Evolutionary conservation across 1,140 invertebrate species (phyloP), one percentile per base, ranked within the genome.

Genomic region (Drosophila mayri): DNA sequence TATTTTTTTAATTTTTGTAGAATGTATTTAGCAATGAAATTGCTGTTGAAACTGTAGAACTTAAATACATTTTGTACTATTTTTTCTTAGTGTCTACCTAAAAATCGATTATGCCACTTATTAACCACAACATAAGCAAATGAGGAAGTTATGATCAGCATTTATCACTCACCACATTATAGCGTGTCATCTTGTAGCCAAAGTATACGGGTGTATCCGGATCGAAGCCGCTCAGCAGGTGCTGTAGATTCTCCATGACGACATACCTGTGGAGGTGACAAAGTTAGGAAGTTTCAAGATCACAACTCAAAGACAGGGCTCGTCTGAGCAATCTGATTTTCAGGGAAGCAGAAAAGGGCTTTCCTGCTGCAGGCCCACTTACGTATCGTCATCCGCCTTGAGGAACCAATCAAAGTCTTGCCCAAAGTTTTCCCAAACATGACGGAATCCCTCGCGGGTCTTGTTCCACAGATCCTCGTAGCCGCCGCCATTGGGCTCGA

Each of bases 361-460:
- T 38, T 5, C 4, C 28, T 50, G 32, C 8, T 37, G 0, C 32
- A 9, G 18, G 14, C 4, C 25, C 71, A 95, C 95, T 94, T 93
- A 98, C 94, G 98, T 98, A 91, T 99, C 98, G 92, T 98, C 98
- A 86, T 99, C 98, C 30, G 97, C 97, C 93, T 99, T 99, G 78
- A 98, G 93, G 91, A 98, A 98, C 97, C 97, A 99, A 92, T 99
- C 98, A 30, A 95, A 96, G 67, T 97, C 94, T 75, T 97, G 94
- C 20, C 95, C 93, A 88, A 98, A 96, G 82, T 97, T 93, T 50
- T 96, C 94, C 91, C 97, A 98, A 12, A 97, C 94, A 91, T 98
- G 97, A 82, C 95, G 95, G 91, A 99, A 99, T 0, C 97, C 98
- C 82, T 96, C 95, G 93, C 98, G 98, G 0, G 98, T 99, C 93